Conservation (phyloP, 2,113 vertebrate species). For the Columbina picui region DNA sequence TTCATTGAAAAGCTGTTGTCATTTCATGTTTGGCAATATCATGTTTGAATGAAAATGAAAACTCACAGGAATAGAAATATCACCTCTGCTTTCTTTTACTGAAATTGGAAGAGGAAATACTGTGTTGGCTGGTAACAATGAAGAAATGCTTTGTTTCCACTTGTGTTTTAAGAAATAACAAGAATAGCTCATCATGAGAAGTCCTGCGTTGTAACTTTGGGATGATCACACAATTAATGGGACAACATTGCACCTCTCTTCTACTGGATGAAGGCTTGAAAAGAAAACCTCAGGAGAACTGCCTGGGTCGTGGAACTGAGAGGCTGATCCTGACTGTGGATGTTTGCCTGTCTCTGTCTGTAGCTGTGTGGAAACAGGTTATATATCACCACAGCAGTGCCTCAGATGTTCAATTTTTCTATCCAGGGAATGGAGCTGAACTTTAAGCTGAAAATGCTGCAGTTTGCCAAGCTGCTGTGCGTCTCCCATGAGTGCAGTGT, state of each 20-base stretch:
- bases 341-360: rapidly evolving
- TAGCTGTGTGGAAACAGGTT: neutral
- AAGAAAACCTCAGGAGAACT: neutral
- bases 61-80: neutral
- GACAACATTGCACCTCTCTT: neutral
- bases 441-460: neutral
- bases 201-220: neutral
- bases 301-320: rapidly evolving
- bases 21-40: neutral
- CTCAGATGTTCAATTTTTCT: neutral
- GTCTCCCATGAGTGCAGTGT: neutral
- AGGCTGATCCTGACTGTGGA: neutral
- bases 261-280: neutral
- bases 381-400: neutral
- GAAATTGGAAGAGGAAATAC: neutral
- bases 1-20: neutral
- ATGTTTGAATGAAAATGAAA: neutral
- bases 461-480: neutral
- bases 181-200: rapidly evolving
- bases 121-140: neutral
- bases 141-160: neutral
- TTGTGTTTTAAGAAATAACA: neutral
- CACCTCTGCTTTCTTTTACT: neutral
- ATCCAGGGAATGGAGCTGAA: neutral
- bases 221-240: neutral